Evolutionary conservation across 2,113 vertebrate species (phyloP), one percentile per base, ranked within the genome.

Genomic region (Mustela lutreola): DNA sequence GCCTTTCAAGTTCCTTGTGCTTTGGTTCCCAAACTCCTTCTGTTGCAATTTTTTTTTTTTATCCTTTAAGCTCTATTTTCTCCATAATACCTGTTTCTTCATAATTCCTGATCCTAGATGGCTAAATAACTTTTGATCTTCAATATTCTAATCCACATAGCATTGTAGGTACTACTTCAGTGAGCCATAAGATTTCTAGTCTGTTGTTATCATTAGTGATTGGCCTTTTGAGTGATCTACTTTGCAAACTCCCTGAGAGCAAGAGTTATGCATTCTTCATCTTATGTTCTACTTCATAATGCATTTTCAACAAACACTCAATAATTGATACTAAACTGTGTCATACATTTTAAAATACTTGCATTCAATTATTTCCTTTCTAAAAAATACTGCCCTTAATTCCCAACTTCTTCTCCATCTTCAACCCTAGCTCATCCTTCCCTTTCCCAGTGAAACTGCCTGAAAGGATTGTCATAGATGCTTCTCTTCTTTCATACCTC

Each of bases 81-180:
- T 45, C 28, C 58, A 33, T 26, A 81, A 78, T 80, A 58, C 10
- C 22, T 73, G 73, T 45, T 45, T 28, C 73, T 45, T 76, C 73
- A 76, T 45, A 76, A 28, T 87, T 83, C 84, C 36, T 89, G 16
- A 91, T 65, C 24, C 48, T n/a, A 33, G 6, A 81, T 56, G 5
- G 8, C 70, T 92, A 42, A 87, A 83, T 76, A 91, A 62, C 24
- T 90, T 95, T 90, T 95, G 26, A 36, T 56, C 39, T 85, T 89
- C 81, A 92, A 36, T 22, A 81, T 81, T 87, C 75, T n/a, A 93
- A 82, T 58, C 50, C 31, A n/a, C 1, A 36, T 14, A 65, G 14
- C 15, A 28, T 33, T 81, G 4, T 21, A 56, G 21, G 33, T 62
- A 31, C n/a, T 67, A 79, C 70, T 94, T 84, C 62, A 33, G 60